phyloP scores from a whole-genome alignment of 2,888 invertebrate species.

The Polydrusus tereticollis region DNA sequence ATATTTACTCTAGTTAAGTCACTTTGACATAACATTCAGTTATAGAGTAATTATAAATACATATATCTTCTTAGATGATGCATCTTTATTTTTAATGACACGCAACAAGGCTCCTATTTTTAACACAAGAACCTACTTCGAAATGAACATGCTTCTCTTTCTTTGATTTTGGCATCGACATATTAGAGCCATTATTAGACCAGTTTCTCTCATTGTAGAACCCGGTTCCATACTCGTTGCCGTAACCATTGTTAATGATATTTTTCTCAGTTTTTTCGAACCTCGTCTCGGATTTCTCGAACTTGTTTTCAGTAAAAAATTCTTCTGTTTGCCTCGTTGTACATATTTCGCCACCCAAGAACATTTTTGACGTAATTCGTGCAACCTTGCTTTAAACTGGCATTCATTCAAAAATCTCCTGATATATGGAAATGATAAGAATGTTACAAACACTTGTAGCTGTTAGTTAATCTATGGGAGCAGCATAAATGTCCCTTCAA shows the following conservation, averaged over 20 bases:
- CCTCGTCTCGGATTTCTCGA: background rate
- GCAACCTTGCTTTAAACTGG: conserved; percentile 42
- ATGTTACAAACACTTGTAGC: conserved; percentile 61
- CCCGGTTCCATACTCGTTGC: conserved; percentile 5
- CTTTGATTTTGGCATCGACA: conserved; percentile 48
- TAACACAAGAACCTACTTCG: conserved; percentile 59
- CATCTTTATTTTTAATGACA: conserved; percentile 24
- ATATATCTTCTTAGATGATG: conserved; percentile 4
- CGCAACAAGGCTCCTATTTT: conserved; percentile 27
- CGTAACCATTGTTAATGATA: conserved; percentile 32
- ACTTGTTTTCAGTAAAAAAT: conserved; percentile 16
- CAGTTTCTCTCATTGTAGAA: background rate
- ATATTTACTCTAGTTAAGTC: too few relatives aligned
- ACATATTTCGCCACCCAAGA: conserved; percentile 63
- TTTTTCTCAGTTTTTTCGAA: conserved; percentile 43
- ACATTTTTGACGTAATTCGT: conserved; percentile 57
- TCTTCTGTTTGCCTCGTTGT: conserved; percentile 52
- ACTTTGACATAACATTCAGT: too few relatives aligned
- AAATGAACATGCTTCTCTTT: conserved; percentile 64
- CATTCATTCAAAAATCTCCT: conserved; percentile 39
- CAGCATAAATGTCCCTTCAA: conserved; percentile 19
- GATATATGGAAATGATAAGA: conserved; percentile 32
- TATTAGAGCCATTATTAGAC: conserved; percentile 31
- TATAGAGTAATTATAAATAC: too few relatives aligned
- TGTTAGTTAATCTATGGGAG: conserved; percentile 25